Base-by-base conservation (phyloP, 2,888 invertebrate genomes). In the Dryomyza anilis region DNA sequence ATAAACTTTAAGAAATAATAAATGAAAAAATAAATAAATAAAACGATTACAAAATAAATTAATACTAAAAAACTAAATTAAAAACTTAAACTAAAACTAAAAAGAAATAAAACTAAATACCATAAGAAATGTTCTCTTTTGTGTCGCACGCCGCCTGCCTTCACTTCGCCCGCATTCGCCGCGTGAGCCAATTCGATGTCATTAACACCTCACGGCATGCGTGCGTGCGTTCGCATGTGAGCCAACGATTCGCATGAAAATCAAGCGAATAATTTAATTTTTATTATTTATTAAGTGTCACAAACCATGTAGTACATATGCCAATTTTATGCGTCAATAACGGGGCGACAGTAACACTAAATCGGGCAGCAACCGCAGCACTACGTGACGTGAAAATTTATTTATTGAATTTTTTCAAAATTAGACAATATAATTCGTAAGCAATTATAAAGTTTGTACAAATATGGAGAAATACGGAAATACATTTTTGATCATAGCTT, bases 181-280 rank as follows among this genome's bases (percentile, higher is more conserved):
- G 25, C 39, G 10, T 60, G 60, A 60, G 52, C 60, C 60, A 60
- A 67, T 67, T 67, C 60, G 56, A 58, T 64, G 66, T 67, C 66
- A 67, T 67, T 67, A 67, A 67, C 66, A 67, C 66, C 64, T 64
- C 46, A 56, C 33, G 56, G 56, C n/a, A 46, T 50, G 46, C n/a
- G 43, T 27, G 14, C 29, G 46, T 30, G 27, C 14, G 55, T 30
- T 16, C 16, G 60, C 6, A 29, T 30, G 55, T n/a, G 55, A 21
- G 30, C 7, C 7, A n/a, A 10, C 19, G 46, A 19, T 16, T 33
- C 14, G 16, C 27, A 60, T 39, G 50, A 39, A 60, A 60, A 60
- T 60, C 52, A 52, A 52, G 52, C 59, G 52, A 60, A 60, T 52
- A 60, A 60, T 39, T 60, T 60, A 10, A 33, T 59, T 59, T 59